A percentile compares a stretch with the other conserved stretches of the same genome.
These are phyloP conservation scores for Andricus quercusramuli DNA, from an alignment of 2,888 invertebrate genomes.

Conservation along the genomic window DNA sequence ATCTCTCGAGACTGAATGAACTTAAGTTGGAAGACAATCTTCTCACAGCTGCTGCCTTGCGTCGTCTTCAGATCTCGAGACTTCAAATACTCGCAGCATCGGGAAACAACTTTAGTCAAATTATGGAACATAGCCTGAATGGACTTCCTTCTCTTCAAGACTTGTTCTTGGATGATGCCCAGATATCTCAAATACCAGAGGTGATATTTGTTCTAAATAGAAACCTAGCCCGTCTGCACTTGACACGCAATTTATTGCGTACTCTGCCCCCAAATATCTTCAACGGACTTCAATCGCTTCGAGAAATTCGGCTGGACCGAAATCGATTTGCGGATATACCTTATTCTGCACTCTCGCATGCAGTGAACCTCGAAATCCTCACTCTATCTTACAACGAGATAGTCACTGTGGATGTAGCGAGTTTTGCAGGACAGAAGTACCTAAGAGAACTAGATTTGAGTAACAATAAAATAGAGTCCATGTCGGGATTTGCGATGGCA, in stretches of 20 bases:
- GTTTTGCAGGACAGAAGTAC: conserved; percentile 87
- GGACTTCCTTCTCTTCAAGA: conserved; percentile 89
- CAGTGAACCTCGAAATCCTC: conserved; percentile 87
- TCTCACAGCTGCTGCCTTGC: conserved; percentile 85
- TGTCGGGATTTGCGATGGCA: conserved; percentile 90
- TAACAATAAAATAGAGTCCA: conserved; percentile 87
- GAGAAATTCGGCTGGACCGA: conserved; percentile 86
- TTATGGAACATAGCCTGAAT: conserved; percentile 86
- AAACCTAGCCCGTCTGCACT: conserved; percentile 86
- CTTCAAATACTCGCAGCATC: conserved; percentile 86
- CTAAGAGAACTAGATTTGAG: conserved; percentile 88
- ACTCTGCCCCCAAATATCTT: conserved; percentile 88
- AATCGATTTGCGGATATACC: conserved; percentile 89
- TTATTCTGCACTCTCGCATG: conserved; percentile 87
- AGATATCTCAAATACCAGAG: conserved; percentile 85
- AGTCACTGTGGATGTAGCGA: conserved; percentile 87
- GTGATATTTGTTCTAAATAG: conserved; percentile 88
- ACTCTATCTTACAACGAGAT: conserved; percentile 85
- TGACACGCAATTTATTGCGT: conserved; percentile 85
- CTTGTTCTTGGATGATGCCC: conserved; percentile 85
- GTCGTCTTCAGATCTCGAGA: conserved; percentile 87
- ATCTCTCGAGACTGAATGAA: conserved; percentile 87
- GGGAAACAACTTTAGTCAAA: conserved; percentile 87
- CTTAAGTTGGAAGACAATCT: conserved; percentile 88
- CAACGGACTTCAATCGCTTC: conserved; percentile 85